Evolutionary conservation across 2,113 vertebrate genomes (phyloP).

Genomic region (Callithrix jacchus): DNA sequence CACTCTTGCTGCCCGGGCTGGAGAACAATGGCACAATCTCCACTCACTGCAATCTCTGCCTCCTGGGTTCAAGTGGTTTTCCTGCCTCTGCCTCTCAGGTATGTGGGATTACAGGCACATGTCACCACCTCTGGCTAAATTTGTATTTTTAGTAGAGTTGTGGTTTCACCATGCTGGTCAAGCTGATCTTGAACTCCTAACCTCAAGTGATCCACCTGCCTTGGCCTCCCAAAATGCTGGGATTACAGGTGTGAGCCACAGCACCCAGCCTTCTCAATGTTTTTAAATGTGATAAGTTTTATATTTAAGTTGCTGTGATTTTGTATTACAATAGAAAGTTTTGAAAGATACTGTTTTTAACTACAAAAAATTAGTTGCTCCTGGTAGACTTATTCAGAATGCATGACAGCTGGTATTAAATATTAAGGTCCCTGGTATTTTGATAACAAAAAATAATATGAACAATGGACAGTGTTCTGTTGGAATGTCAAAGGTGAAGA

Average conservation of each 20-base stretch:
- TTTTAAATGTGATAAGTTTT: slow-evolving; percentile 13
- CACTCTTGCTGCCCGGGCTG: no score
- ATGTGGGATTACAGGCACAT: rapidly evolving
- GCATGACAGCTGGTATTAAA: slow-evolving; percentile 40
- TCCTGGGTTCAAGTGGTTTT: no score
- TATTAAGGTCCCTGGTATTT: slow-evolving; percentile 34
- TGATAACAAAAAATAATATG: slow-evolving; percentile 51
- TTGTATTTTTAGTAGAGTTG: no score
- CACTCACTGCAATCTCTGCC: no score
- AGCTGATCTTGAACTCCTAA: no score
- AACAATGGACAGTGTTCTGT: slow-evolving; percentile 29
- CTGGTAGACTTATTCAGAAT: slow-evolving; percentile 25
- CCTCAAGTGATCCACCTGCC: no score
- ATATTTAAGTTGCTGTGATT: not conserved
- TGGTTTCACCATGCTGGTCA: no score
- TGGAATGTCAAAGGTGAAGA: slow-evolving; percentile 28
- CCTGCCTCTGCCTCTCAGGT: no score
- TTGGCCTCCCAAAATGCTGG: no score
- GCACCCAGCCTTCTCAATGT: not conserved
- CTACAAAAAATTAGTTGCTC: slow-evolving; percentile 30
- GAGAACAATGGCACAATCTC: no score
- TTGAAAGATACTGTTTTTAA: not conserved
- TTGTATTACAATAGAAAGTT: not conserved
- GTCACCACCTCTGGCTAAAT: no score
- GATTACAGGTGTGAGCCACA: no score